phyloP scores from a whole-genome alignment of 2,888 invertebrate genomes.

The Eristalinus aeneus region DNA sequence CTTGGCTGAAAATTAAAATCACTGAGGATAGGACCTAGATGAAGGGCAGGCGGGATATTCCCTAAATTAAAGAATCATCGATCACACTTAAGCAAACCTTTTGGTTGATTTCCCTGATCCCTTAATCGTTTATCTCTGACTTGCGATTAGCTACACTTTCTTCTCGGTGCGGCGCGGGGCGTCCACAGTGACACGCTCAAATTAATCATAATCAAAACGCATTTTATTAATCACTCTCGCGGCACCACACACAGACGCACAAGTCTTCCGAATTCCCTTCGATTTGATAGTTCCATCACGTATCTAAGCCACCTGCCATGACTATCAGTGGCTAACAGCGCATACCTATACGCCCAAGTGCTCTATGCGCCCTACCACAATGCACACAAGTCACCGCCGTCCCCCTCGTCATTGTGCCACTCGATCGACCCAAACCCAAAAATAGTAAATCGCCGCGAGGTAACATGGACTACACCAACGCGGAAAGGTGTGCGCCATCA shows the following conservation, averaged over 20 bases:
- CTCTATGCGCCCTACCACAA: conserved; percentile 39
- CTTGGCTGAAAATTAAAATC: too few relatives aligned
- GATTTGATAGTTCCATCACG: conserved; percentile 50
- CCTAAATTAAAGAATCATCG: too few relatives aligned
- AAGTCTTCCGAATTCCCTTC: conserved; percentile 34
- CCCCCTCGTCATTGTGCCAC: neutral
- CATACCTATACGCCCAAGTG: neutral
- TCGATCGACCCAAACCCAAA: conserved; percentile 43
- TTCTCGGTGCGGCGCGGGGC: neutral
- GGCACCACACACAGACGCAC: neutral
- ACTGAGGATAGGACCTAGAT: too few relatives aligned
- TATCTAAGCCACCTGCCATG: conserved; percentile 66
- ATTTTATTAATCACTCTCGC: conserved; percentile 48
- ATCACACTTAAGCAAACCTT: too few relatives aligned
- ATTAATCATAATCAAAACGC: conserved; percentile 65
- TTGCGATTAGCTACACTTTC: conserved; percentile 15
- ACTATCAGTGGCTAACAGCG: conserved; percentile 19
- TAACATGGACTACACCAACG: conserved; percentile 65
- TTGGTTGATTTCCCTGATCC: neutral
- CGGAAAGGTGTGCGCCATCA: conserved; percentile 63
- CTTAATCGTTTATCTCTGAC: neutral
- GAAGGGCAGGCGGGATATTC: too few relatives aligned
- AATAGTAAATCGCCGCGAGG: conserved; percentile 59
- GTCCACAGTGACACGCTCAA: conserved; percentile 34
- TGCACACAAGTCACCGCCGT: conserved; percentile 23